Percentiles rank a stretch among this genome's conserved stretches.
Conservation (phyloP, 2,888 invertebrate genomes). For the Drosophila cognata region DNA sequence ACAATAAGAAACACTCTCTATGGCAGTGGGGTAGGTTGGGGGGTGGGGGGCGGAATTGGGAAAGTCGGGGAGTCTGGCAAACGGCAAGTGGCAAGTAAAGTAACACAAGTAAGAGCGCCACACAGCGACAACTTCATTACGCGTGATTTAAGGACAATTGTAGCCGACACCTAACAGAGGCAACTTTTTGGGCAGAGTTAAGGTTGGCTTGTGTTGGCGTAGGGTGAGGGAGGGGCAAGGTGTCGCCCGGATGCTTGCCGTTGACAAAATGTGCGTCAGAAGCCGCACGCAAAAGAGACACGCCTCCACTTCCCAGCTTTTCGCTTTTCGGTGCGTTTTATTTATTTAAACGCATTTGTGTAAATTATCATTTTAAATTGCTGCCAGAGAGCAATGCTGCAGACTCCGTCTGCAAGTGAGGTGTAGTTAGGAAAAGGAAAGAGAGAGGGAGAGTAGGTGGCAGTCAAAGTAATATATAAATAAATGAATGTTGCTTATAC, state of each 20-base stretch:
- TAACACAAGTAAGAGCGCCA: constrained; percentile 40
- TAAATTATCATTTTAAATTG: constrained; percentile 84
- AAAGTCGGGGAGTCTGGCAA: background rate
- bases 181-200: constrained; percentile 36
- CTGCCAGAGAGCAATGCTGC: constrained; percentile 50
- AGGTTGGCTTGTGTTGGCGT: background rate
- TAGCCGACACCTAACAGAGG: constrained; percentile 73
- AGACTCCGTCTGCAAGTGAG: constrained; percentile 6
- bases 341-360: constrained; percentile 83
- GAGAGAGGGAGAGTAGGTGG: background rate
- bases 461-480: constrained; percentile 77
- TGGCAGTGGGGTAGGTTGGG: too few species aligned
- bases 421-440: background rate
- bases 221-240: background rate
- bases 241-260: constrained; percentile 36
- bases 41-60: background rate
- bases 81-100: constrained; percentile 14
- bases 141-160: constrained; percentile 83
- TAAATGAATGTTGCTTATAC: constrained; percentile 77
- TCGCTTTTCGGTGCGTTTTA: constrained; percentile 72
- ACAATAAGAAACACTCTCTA: constrained; percentile 58
- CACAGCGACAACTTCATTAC: constrained; percentile 82
- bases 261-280: constrained; percentile 52
- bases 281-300: constrained; percentile 23
- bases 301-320: constrained; percentile 6